phyloP scores from a whole-genome alignment of 2,888 invertebrate genomes.

The Diploptera punctata region DNA sequence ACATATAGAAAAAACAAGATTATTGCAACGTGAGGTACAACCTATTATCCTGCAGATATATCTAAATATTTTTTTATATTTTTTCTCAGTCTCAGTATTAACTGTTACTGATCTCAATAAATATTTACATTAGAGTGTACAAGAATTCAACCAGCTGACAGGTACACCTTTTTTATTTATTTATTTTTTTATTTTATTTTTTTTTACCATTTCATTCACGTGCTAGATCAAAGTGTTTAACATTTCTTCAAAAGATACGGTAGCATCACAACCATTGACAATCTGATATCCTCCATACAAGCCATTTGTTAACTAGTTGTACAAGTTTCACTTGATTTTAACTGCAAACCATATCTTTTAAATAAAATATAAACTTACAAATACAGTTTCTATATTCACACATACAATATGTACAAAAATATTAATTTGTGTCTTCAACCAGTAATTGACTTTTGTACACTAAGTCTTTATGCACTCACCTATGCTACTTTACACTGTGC shows the following conservation, averaged over 20 bases:
- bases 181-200: too few species aligned
- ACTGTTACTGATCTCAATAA: neutral
- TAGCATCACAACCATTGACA: conserved; percentile 42
- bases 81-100: conserved; percentile 23
- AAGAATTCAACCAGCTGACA: conserved; percentile 10
- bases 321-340: conserved; percentile 7
- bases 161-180: conserved; percentile 22
- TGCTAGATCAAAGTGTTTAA: conserved; percentile 30
- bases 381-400: conserved; percentile 37
- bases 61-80: conserved; percentile 17
- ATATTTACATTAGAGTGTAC: conserved; percentile 10
- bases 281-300: conserved; percentile 30
- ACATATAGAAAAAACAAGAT: conserved; percentile 27
- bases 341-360: conserved; percentile 40
- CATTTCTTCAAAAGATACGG: conserved; percentile 41
- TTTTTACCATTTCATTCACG: too few species aligned
- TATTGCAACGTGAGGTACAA: conserved; percentile 42
- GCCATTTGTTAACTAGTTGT: conserved; percentile 35
- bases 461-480: conserved; percentile 41
- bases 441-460: conserved; percentile 64
- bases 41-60: conserved; percentile 25
- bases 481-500: conserved; percentile 46
- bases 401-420: conserved; percentile 63
- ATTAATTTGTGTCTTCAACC: conserved; percentile 58
- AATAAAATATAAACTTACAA: conserved; percentile 42